Base-by-base conservation (phyloP, 2,888 invertebrate genomes). In the Leistus spinibarbis region DNA sequence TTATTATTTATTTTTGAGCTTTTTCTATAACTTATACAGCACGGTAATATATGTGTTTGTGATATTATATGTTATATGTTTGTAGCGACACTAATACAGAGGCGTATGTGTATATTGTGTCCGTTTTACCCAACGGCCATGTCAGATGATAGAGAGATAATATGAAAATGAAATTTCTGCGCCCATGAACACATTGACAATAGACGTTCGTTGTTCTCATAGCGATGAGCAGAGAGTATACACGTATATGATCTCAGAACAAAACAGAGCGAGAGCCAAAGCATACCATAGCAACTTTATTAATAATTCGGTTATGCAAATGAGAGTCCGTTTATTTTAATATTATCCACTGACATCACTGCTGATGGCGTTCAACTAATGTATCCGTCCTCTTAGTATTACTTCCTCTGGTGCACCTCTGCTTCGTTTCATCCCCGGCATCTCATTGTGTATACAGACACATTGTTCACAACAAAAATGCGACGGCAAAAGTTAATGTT, bases 231-330 rank as follows among this genome's bases (percentile, higher is more conserved):
- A 24, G 24, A 24, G 24, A 24, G 24, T 4, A 4, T 4, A 7
- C 3, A 7, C 7, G 24, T 24, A 24, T 24, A 24, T 24, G 24
- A 24, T 24, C 24, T 24, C 24, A 7, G 40, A n/a, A n/a, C n/a
- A 53, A 53, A 53, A 10, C 53, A 10, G 53, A 53, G 53, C 7
- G 9, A 53, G 10, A 57, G 20, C 16, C 20, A 57, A 13, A 13
- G 20, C 20, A 57, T 5, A 57, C 1, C 9, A 20, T 20, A 57
- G 57, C 57, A 57, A 57, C 71, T 71, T 71, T 65, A 65, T 71
- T 71, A 71, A 65, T 71, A 71, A 71, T 65, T 65, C 65, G 64
- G 56, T 71, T 71, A 71, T 71, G 71, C 65, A 71, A 71, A 71
- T 71, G 64, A 24, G 54, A 56, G 23, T 65, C 65, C 54, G 71